Evolutionary conservation across 2,113 vertebrate genomes (phyloP), one percentile per base, ranked within the genome.

Genomic region (Hipposideros armiger): DNA sequence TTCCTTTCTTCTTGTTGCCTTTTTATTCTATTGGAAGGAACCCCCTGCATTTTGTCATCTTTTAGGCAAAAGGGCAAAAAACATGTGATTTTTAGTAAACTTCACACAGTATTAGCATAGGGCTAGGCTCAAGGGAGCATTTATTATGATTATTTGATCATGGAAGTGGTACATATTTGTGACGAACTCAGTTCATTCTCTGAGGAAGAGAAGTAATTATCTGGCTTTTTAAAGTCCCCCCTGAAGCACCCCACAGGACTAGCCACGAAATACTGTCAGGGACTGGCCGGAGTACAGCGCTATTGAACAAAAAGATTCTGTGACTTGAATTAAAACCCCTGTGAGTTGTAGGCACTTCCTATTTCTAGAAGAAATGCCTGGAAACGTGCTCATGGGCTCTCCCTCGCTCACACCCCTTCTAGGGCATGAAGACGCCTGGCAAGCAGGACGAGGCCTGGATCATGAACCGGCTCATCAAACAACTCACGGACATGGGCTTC

Each of bases 401-500:
- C 92, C 20, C 8, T 96, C 96, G 90, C 47, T 80, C 16, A 11
- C 32, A 30, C 76, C 96, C 42, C 24, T 98, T 98, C 85, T 90
- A 99, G 99, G 99, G 98, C 98, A 97, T 99, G 98, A 99, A 99
- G 98, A 99, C 99, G 74, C 97, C 99, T 97, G 99, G 98, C 98
- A 99, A 99, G 98, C 99, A 99, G 98, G 99, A 99, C 94, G 99
- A 99, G 97, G 98, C 99, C 98, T 99, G 99, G 99, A 99, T 99
- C 98, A 99, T 99, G 99, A 99, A 98, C 97, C 99, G 99, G 97
- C 99, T 99, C 98, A 99, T 99, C 98, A 99, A 99, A 97, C 99
- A 99, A 98, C 99, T 99, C 98, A 99, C 99, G 93, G 99, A 99
- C 98, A 99, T 99, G 99, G 99, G 99, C 98, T 99, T 99, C 99